Evolutionary conservation across 2,113 vertebrate species (phyloP), one percentile per base, ranked within the genome.

Genomic region (Clarias magur): DNA sequence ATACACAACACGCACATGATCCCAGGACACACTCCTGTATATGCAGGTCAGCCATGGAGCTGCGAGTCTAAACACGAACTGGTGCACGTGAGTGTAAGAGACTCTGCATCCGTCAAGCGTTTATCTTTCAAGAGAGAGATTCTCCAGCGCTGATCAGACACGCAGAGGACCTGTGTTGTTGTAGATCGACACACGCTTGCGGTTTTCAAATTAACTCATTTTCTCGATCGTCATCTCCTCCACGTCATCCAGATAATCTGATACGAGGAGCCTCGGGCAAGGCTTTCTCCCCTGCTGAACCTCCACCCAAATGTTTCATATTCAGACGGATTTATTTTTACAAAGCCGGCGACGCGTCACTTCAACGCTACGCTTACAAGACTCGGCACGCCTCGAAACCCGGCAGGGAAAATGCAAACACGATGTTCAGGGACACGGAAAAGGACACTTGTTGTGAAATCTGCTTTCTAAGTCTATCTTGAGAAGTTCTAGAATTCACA

Each of bases 231-330:
- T 88, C 68, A 88, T 82, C 80, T 63, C 80, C 59, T 65, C 34
- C 10, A 63, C 3, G 34, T 82, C 80, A 65, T 82, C 42, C 59
- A 90, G 89, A 93, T 93, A 91, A 92, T 88, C 88, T 30, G 30
- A 91, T 88, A 92, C 91, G 87, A 93, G 92, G 85, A 19, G 73
- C 84, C 85, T 82, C 78, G 10, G 84, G 89, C 90, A 87, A 87
- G 85, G 56, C 60, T 90, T 91, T 86, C 65, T 34, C 54, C 34
- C 79, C 56, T n/a, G 12, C 34, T 63, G 38, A 65, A 48, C 10
- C 42, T 53, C 63, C 62, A 48, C 63, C 62, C 62, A 15, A 67
- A 67, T 54, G 81, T 83, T 83, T 83, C 62, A 19, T 13, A 67
- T 83, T 67, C 81, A 83, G 60, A 53, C 0, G 25, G 81, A 83